Percentiles rank a stretch among this genome's conserved stretches.
phyloP scores from a whole-genome alignment of 1,140 invertebrate species.

The Triops cancriformis region DNA sequence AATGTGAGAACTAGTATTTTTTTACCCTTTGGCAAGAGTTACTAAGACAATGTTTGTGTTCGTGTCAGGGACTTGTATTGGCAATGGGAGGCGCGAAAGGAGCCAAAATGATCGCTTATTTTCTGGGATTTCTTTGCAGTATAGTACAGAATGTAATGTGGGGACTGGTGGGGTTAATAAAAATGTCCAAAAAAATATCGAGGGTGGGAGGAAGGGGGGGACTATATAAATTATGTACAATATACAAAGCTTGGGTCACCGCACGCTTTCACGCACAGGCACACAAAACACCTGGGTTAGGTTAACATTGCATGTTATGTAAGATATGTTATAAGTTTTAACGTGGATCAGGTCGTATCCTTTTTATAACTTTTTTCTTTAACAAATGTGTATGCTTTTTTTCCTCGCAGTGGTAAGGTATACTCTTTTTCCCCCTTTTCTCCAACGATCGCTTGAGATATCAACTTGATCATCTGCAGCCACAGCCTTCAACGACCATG shows the following conservation, averaged over 20 bases:
- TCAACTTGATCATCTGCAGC: slow-evolving; percentile 60
- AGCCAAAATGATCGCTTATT: neutral
- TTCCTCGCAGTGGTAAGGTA: neutral
- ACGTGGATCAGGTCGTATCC: neutral
- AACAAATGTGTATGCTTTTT: neutral
- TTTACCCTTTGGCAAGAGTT: too few relatives aligned
- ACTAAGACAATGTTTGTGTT: neutral
- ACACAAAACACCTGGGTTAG: slow-evolving; percentile 2
- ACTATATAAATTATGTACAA: slow-evolving; percentile 7
- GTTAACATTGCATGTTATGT: slow-evolving; percentile 10
- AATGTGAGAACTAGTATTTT: too few relatives aligned
- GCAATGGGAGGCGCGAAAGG: slow-evolving; percentile 3
- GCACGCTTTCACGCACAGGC: neutral
- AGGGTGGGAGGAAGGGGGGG: neutral
- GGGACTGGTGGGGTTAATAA: neutral
- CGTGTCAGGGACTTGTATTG: neutral
- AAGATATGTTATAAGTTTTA: slow-evolving; percentile 7
- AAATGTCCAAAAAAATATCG: neutral
- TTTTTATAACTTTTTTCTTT: neutral
- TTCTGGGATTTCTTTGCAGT: slow-evolving; percentile 1
- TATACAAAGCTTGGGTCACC: slow-evolving; percentile 6
- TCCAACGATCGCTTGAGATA: too few relatives aligned
- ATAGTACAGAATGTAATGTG: slow-evolving; percentile 1
- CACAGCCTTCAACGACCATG: slow-evolving; percentile 88
- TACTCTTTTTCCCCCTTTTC: neutral